phyloP scores from a whole-genome alignment of 2,113 vertebrate species.

The Dendrocopos noguchii region DNA sequence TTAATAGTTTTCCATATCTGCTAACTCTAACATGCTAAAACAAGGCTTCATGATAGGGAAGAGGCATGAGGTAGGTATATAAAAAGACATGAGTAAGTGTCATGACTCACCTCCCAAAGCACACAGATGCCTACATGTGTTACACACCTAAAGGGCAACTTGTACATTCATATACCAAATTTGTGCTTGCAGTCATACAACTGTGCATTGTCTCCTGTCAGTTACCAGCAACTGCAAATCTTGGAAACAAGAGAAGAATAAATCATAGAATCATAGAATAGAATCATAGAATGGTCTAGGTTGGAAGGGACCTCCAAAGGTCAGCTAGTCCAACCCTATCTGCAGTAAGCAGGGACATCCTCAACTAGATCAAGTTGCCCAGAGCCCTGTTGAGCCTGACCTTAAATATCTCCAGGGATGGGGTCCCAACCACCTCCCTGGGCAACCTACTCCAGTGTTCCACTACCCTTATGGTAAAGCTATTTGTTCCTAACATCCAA shows the following conservation, averaged over 20 bases:
- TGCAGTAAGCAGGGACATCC: too few species aligned
- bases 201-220: not conserved
- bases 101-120: conserved; percentile 47
- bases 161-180: not conserved
- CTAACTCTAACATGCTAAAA: not conserved
- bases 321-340: too few species aligned
- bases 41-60: not conserved
- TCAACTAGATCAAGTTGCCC: too few species aligned
- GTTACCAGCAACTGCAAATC: not conserved
- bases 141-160: not conserved
- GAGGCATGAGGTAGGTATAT: conserved; percentile 18
- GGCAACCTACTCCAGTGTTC: too few species aligned
- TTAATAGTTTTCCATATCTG: not conserved
- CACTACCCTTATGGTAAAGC: too few species aligned
- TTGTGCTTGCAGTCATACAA: not conserved
- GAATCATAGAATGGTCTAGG: too few species aligned
- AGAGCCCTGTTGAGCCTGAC: too few species aligned
- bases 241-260: not conserved
- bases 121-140: conserved; percentile 28
- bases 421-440: too few species aligned
- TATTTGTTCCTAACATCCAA: too few species aligned
- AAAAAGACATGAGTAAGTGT: conserved; percentile 52
- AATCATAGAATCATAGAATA: not conserved
- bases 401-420: too few species aligned
- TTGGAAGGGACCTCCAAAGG: too few species aligned